A percentile compares a stretch with the other conserved stretches of the same genome.
phyloP scores from a whole-genome alignment of 2,113 vertebrate species.

The Atrichornis clamosus region DNA sequence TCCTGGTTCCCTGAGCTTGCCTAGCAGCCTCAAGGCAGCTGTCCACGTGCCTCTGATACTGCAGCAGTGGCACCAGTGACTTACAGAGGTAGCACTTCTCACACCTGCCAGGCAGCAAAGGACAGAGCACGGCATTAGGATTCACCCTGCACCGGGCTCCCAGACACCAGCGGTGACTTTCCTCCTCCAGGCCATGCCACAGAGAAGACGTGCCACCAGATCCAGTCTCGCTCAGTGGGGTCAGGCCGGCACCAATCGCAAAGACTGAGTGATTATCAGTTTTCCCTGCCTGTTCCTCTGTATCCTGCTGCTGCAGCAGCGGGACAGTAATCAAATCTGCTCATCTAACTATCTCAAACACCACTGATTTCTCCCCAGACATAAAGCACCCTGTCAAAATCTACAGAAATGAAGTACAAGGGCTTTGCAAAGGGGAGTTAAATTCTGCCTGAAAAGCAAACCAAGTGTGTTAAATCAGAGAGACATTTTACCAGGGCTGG shows the following conservation, averaged over 20 bases:
- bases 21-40: slow-evolving; percentile 76
- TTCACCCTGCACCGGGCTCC: slow-evolving; percentile 26
- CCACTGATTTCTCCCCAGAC: slow-evolving; percentile 69
- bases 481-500: slow-evolving; percentile 61
- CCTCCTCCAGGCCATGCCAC: slow-evolving; percentile 15
- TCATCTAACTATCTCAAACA: slow-evolving; percentile 75
- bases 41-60: slow-evolving; percentile 83
- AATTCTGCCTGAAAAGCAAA: slow-evolving; percentile 69
- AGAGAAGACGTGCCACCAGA: slow-evolving; percentile 27
- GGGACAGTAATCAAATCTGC: slow-evolving; percentile 73
- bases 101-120: slow-evolving; percentile 67
- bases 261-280: slow-evolving; percentile 63
- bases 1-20: slow-evolving; percentile 50
- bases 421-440: slow-evolving; percentile 68
- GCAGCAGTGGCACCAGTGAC: slow-evolving; percentile 71
- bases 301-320: slow-evolving; percentile 69
- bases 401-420: slow-evolving; percentile 67
- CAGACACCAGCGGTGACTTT: slow-evolving; percentile 28
- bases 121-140: slow-evolving; percentile 63
- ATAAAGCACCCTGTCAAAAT: slow-evolving; percentile 76
- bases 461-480: slow-evolving; percentile 69
- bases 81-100: slow-evolving; percentile 91
- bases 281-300: slow-evolving; percentile 55
- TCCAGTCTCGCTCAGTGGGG: slow-evolving; percentile 50
- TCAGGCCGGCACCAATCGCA: slow-evolving; percentile 33